phyloP scores from a whole-genome alignment of 2,888 invertebrate species.

The Colostygia pectinataria region DNA sequence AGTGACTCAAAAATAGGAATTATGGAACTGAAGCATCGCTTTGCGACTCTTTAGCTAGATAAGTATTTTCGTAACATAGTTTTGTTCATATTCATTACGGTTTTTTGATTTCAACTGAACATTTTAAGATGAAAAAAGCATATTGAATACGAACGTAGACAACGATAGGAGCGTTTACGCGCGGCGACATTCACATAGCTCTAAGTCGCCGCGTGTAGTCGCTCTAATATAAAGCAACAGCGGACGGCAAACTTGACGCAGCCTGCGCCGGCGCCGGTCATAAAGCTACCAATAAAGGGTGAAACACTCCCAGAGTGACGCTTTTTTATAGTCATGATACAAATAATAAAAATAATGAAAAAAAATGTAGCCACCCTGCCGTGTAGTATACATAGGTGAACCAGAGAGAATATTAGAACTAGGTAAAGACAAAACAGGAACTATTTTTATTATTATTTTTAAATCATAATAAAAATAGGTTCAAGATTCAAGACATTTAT shows the following conservation, averaged over 20 bases:
- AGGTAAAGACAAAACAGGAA: too few species aligned
- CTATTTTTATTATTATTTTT: too few species aligned
- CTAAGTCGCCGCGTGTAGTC: slow-evolving; percentile 1
- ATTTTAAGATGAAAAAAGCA: slow-evolving; percentile 14
- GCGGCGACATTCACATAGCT: neutral
- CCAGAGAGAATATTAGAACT: neutral
- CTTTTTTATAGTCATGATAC: slow-evolving; percentile 41
- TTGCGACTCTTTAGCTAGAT: slow-evolving; percentile 30
- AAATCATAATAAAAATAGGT: too few species aligned
- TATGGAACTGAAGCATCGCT: slow-evolving; percentile 32
- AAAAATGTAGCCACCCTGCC: slow-evolving; percentile 24
- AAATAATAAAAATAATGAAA: slow-evolving; percentile 41
- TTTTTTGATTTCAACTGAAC: slow-evolving; percentile 15
- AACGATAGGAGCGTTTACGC: slow-evolving; percentile 6
- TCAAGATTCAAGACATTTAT: too few species aligned
- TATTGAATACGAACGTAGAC: slow-evolving; percentile 22
- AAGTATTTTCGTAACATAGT: slow-evolving; percentile 24
- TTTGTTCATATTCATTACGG: slow-evolving; percentile 30
- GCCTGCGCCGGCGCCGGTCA: slow-evolving; percentile 40
- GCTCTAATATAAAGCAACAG: slow-evolving; percentile 18
- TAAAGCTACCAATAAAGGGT: slow-evolving; percentile 63
- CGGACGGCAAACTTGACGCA: slow-evolving; percentile 34
- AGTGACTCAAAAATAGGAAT: slow-evolving; percentile 38
- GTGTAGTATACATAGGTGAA: neutral
- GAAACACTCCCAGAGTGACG: slow-evolving; percentile 51